These are phyloP conservation scores for Hylaeus volcanicus DNA, from an alignment of 1,140 invertebrate species.

Conservation along the genomic window DNA sequence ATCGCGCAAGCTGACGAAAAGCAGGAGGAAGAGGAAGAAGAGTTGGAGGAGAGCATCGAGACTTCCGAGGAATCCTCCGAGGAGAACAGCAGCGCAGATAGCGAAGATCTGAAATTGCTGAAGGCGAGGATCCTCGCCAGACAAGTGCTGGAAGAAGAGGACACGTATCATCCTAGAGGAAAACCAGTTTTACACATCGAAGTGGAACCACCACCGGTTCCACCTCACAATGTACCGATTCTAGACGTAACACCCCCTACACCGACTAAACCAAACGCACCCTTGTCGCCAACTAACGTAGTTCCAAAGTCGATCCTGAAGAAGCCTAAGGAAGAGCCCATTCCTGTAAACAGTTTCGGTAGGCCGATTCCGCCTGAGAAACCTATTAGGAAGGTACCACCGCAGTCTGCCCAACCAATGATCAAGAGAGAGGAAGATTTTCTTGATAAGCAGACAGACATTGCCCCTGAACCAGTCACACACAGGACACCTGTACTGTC, in stretches of 20 bases:
- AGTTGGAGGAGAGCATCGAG: slow-evolving; percentile 70
- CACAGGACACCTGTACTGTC: slow-evolving; percentile 60
- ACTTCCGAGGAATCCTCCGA: slow-evolving; percentile 77
- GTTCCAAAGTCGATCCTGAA: slow-evolving; percentile 89
- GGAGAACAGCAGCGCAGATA: slow-evolving; percentile 74
- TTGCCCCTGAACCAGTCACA: slow-evolving; percentile 18
- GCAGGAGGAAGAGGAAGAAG: slow-evolving; percentile 51
- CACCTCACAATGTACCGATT: slow-evolving; percentile 34
- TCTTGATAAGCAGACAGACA: neutral
- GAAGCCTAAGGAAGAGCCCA: slow-evolving; percentile 76
- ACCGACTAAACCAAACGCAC: slow-evolving; percentile 60
- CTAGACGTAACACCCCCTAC: slow-evolving; percentile 38
- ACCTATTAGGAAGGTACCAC: slow-evolving; percentile 56
- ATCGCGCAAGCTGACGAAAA: neutral
- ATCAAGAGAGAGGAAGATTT: slow-evolving; percentile 8
- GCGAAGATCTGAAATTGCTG: slow-evolving; percentile 80
- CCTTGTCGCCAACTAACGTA: slow-evolving; percentile 83
- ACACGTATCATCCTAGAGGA: slow-evolving; percentile 86
- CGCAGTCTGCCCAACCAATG: neutral
- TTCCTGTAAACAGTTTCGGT: slow-evolving; percentile 69
- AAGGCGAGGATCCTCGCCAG: slow-evolving; percentile 80
- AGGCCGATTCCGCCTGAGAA: slow-evolving; percentile 71
- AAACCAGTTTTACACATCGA: slow-evolving; percentile 61
- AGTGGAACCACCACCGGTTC: slow-evolving; percentile 30
- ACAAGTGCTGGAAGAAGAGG: slow-evolving; percentile 82